phyloP scores from a whole-genome alignment of 2,113 vertebrate species.

The Eira barbara region DNA sequence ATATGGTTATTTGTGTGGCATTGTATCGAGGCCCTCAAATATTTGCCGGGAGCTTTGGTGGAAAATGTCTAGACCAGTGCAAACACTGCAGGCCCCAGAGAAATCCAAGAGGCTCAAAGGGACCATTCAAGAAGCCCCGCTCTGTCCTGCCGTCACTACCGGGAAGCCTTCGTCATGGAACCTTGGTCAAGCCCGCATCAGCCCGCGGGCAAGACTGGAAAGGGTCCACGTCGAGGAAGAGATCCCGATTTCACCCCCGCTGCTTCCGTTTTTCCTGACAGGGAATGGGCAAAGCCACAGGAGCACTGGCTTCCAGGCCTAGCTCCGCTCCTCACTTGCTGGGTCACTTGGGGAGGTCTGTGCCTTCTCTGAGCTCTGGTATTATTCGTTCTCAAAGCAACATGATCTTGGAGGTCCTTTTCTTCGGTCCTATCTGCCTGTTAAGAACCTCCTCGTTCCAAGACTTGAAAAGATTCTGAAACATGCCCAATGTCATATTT shows the following conservation, averaged over 20 bases:
- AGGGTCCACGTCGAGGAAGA: neutral
- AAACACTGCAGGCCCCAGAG: conserved; percentile 70
- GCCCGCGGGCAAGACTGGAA: neutral
- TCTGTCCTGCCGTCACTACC: neutral
- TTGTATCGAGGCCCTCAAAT: conserved; percentile 76
- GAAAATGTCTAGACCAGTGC: conserved; percentile 75
- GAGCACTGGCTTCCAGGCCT: neutral
- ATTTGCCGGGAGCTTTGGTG: conserved; percentile 72
- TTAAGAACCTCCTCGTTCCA: neutral
- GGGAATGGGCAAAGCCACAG: neutral
- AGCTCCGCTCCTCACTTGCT: neutral
- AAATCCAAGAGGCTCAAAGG: conserved; percentile 60
- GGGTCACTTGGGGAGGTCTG: neutral
- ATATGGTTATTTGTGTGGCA: conserved; percentile 73
- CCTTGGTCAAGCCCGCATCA: neutral
- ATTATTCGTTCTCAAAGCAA: conserved; percentile 20
- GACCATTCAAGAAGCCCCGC: neutral
- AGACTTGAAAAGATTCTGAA: neutral
- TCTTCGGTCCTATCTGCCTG: neutral
- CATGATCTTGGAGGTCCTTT: neutral
- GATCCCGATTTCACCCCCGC: neutral
- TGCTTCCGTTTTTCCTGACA: neutral
- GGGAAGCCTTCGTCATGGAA: neutral
- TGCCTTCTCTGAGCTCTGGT: neutral
- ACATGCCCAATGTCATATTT: neutral